phyloP scores from a whole-genome alignment of 2,797 vertebrate species.

The Huso huso region DNA sequence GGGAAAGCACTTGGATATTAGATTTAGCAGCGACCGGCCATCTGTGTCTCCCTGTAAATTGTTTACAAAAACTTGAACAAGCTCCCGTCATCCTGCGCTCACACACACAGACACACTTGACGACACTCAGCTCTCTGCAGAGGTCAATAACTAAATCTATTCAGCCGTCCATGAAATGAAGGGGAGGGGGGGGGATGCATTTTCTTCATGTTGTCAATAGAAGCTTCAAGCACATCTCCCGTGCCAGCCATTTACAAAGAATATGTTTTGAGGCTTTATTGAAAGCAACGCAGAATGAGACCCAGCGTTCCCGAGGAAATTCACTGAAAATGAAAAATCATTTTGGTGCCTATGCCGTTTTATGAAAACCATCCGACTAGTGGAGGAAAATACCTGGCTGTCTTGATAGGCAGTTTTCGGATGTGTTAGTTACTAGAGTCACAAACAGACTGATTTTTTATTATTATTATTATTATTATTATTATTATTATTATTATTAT shows the following conservation, averaged over 20 bases:
- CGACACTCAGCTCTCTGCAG: slow-evolving; percentile 11
- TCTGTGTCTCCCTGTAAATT: slow-evolving; percentile 54
- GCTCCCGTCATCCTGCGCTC: slow-evolving; percentile 49
- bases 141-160: slow-evolving; percentile 11
- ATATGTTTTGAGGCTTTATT: neutral
- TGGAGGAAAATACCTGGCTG: no score
- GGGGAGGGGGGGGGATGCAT: neutral
- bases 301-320: no score
- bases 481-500: no score
- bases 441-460: no score
- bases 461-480: no score
- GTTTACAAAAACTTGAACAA: slow-evolving; percentile 47
- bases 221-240: neutral
- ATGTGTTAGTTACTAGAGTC: no score
- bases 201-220: neutral
- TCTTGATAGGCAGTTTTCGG: no score
- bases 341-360: no score
- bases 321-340: no score
- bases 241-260: neutral
- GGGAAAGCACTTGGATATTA: slow-evolving; percentile 37
- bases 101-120: slow-evolving; percentile 38
- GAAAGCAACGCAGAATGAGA: no score
- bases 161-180: neutral
- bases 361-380: no score
- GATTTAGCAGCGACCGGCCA: slow-evolving; percentile 56